phyloP scores from a whole-genome alignment of 2,113 vertebrate genomes.

The Indicator maculatus region DNA sequence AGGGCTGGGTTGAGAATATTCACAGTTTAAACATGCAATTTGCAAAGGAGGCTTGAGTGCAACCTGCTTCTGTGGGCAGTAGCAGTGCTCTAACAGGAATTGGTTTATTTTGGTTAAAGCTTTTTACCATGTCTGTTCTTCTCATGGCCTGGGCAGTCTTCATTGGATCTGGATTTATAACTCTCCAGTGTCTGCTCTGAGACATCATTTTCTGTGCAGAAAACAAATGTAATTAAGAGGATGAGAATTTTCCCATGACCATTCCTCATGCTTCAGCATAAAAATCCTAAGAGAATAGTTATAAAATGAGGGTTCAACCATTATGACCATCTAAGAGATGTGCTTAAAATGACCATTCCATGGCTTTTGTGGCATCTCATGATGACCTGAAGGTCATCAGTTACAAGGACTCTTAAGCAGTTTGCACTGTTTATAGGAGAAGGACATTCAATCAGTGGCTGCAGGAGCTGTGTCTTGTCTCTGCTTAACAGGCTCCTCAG shows the following conservation, averaged over 20 bases:
- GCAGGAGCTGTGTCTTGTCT: neutral
- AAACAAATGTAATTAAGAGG: neutral
- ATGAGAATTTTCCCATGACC: neutral
- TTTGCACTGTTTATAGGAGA: neutral
- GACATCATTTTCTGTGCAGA: slow-evolving; percentile 85
- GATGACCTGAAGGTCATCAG: neutral
- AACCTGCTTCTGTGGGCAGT: neutral
- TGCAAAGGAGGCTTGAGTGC: neutral
- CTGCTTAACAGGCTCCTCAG: neutral
- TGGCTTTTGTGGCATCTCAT: neutral
- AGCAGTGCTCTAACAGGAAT: neutral
- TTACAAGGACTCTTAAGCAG: neutral
- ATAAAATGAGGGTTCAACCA: neutral
- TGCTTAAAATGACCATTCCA: neutral
- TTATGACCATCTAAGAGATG: neutral
- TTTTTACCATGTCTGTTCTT: slow-evolving; percentile 75
- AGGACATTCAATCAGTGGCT: neutral
- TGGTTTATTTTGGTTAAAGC: neutral
- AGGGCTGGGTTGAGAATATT: neutral
- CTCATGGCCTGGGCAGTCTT: slow-evolving; percentile 77
- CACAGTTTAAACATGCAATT: neutral
- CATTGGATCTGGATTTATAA: slow-evolving; percentile 86
- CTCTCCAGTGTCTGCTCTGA: slow-evolving; percentile 85
- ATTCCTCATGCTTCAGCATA: neutral
- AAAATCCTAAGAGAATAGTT: neutral